Base-by-base conservation (phyloP, 2,888 invertebrate genomes). In the Synergus laeviventris region DNA sequence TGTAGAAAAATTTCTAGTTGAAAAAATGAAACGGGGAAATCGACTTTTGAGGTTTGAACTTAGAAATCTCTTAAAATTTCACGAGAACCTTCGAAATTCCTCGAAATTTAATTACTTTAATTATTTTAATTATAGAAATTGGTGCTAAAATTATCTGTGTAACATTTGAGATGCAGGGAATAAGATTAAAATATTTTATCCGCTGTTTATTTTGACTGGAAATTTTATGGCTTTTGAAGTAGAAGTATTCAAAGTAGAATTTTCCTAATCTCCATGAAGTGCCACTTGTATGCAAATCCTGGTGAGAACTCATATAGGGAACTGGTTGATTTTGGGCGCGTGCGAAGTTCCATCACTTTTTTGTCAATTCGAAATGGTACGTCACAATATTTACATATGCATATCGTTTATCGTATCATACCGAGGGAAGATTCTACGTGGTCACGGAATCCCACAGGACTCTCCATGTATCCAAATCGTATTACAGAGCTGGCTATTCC, bases 381-480 rank as follows among this genome's bases (percentile, higher is more conserved):
- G 83, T 88, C 86, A 84, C 85, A 86, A 86, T 90, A 91, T 90
- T 90, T 91, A 89, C 89, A 90, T 91, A 90, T 89, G 91, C 89
- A 90, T 90, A 89, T 88, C 86, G 86, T 87, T 89, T 87, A 85
- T 86, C 82, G 85, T 82, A 86, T 87, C 84, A 81, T 84, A 83
- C 39, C 76, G 80, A 85, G 89, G 87, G 88, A 87, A 85, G 84
- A 84, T 83, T 81, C 79, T 78, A 16, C 78, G 75, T 73, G 78
- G 74, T 81, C 81, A 83, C 82, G 86, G 54, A 66, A 70, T 90
- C 91, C 91, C 91, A 88, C 81, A 90, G 90, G 91, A 90, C 86
- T 87, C 84, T 84, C 82, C 83, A 85, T 81, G 86, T 89, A 90
- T 89, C 88, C 87, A 89, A 91, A 91, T 91, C 88, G 91, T 84